These are phyloP conservation scores for Gadopsis bispinosus DNA, from an alignment of 2,797 vertebrate genomes.

Conservation along the genomic window DNA sequence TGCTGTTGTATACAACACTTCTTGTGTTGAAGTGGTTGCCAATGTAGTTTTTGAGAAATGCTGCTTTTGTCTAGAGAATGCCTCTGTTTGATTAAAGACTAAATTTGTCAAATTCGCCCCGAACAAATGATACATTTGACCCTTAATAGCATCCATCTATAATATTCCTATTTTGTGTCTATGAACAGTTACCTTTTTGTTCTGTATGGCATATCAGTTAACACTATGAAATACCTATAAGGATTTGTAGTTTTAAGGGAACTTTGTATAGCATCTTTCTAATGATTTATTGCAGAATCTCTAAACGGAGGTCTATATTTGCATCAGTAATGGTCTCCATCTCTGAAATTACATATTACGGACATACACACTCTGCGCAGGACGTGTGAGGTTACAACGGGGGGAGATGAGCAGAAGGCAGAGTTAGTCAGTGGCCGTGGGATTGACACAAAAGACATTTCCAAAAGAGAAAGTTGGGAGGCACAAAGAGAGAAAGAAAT, in stretches of 20 bases:
- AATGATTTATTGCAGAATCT: not conserved
- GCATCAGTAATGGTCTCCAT: constrained; percentile 13
- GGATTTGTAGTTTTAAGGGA: not conserved
- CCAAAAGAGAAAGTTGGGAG: constrained; percentile 80
- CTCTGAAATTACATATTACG: constrained; percentile 7
- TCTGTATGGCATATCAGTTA: not conserved
- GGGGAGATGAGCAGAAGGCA: constrained; percentile 84
- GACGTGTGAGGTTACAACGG: constrained; percentile 72
- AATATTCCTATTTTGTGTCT: not conserved
- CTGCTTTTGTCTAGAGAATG: not conserved
- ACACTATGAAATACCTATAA: not conserved
- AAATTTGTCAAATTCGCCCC: not conserved
- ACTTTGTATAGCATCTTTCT: not conserved
- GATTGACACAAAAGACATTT: constrained; percentile 80
- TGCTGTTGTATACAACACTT: not conserved
- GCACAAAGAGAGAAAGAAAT: constrained; percentile 85
- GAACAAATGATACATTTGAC: not conserved
- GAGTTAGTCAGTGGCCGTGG: constrained; percentile 62
- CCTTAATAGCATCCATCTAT: not conserved
- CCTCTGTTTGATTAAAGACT: not conserved
- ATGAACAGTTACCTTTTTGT: not conserved
- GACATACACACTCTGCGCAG: not conserved
- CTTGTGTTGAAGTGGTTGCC: not conserved
- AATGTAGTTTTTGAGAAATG: not conserved
- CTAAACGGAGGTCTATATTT: not conserved